phyloP scores from a whole-genome alignment of 2,888 invertebrate species.

The Villa cingulata region DNA sequence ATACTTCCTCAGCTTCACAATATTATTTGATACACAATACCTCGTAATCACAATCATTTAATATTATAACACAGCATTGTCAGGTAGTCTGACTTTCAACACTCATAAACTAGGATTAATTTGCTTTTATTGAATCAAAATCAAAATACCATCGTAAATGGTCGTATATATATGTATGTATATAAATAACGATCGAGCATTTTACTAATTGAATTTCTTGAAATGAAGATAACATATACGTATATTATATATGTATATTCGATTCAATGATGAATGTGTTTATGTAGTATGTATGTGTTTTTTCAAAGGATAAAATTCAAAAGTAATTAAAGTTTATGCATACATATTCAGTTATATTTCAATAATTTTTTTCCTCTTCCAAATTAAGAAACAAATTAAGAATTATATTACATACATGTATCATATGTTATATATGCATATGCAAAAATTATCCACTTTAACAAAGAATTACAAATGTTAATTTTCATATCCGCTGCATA shows the following conservation, averaged over 20 bases:
- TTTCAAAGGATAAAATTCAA: too few relatives aligned
- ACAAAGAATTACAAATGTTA: neutral
- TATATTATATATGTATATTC: too few relatives aligned
- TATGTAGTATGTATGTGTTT: too few relatives aligned
- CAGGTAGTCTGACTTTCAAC: constrained; percentile 25
- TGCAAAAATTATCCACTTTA: neutral
- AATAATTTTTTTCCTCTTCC: too few relatives aligned
- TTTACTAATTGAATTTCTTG: too few relatives aligned
- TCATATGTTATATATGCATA: neutral
- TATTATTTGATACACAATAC: constrained; percentile 14
- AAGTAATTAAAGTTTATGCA: too few relatives aligned
- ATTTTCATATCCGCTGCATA: neutral
- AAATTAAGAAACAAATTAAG: too few relatives aligned
- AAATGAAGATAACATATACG: too few relatives aligned
- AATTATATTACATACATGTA: too few relatives aligned
- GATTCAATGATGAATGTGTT: too few relatives aligned
- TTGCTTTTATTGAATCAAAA: constrained; percentile 36
- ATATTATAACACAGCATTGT: constrained; percentile 17
- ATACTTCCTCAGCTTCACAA: constrained; percentile 5
- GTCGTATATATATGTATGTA: neutral
- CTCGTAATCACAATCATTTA: constrained; percentile 20
- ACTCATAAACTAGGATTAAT: constrained; percentile 38
- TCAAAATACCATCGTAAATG: constrained; percentile 25
- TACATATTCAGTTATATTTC: too few relatives aligned
- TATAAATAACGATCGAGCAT: too few relatives aligned